Conservation (phyloP, 1,140 invertebrate species). For the Drosophila saltans region DNA sequence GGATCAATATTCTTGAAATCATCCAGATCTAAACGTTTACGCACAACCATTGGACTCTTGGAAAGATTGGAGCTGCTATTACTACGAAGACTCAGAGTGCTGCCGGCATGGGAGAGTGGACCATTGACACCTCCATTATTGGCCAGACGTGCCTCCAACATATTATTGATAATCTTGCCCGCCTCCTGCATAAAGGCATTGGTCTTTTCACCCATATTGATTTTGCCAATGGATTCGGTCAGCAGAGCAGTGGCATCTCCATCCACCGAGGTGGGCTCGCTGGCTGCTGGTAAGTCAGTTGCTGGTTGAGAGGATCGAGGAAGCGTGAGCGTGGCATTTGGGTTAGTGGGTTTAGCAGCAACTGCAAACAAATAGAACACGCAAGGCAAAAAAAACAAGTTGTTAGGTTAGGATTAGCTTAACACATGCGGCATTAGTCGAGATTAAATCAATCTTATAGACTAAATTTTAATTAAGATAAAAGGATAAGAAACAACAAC, state of each 20-base stretch:
- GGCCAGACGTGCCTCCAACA: constrained; percentile 73
- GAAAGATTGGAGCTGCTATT: constrained; percentile 73
- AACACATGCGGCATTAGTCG: background rate
- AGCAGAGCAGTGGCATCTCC: constrained; percentile 70
- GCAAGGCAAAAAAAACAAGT: constrained; percentile 5
- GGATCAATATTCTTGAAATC: constrained; percentile 77
- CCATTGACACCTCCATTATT: constrained; percentile 31
- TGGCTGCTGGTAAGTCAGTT: constrained; percentile 42
- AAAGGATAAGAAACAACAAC: background rate
- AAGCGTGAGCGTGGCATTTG: constrained; percentile 43
- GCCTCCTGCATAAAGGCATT: constrained; percentile 79
- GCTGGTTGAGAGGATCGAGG: constrained; percentile 29
- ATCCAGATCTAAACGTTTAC: constrained; percentile 71
- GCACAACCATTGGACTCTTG: constrained; percentile 76
- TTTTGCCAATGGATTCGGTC: constrained; percentile 65
- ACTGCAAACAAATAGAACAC: constrained; percentile 35
- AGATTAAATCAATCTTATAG: background rate
- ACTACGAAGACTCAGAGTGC: constrained; percentile 64
- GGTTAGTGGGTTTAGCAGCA: constrained; percentile 41
- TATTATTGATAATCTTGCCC: constrained; percentile 78
- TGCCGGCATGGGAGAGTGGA: constrained; percentile 60
- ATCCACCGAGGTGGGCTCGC: constrained; percentile 2
- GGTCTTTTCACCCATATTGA: constrained; percentile 80
- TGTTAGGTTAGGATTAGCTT: constrained; percentile 22
- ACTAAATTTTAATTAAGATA: too few species aligned